phyloP scores from a whole-genome alignment of 2,888 invertebrate species.

The Cyclophora punctaria region DNA sequence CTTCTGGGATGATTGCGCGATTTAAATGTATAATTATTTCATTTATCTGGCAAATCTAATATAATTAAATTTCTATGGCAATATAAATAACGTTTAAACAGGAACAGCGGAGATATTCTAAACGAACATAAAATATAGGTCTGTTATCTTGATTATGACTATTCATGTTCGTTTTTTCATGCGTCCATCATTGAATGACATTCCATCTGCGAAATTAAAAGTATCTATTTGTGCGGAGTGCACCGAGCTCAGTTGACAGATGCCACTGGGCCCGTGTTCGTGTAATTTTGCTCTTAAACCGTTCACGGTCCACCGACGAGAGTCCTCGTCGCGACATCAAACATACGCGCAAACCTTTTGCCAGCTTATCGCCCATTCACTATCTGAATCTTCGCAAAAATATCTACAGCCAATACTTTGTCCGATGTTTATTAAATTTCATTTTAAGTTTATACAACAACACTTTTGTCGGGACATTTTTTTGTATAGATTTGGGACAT shows the following conservation, averaged over 20 bases:
- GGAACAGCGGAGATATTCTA: not conserved
- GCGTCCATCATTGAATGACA: slow-evolving; percentile 37
- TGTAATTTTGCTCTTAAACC: slow-evolving; percentile 69
- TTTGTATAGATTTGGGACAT: slow-evolving; percentile 71
- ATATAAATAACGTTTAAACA: slow-evolving; percentile 3
- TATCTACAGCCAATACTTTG: slow-evolving; percentile 61
- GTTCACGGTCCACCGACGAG: slow-evolving; percentile 68
- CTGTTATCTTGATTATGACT: slow-evolving; percentile 14
- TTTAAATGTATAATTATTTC: slow-evolving; percentile 57
- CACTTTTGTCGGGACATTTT: slow-evolving; percentile 68
- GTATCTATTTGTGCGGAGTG: slow-evolving; percentile 59
- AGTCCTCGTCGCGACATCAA: slow-evolving; percentile 71
- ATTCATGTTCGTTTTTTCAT: slow-evolving; percentile 27
- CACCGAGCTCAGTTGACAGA: slow-evolving; percentile 54
- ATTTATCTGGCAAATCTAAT: slow-evolving; percentile 31
- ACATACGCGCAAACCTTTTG: slow-evolving; percentile 71
- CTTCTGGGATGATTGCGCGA: slow-evolving; percentile 69
- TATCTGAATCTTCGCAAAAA: slow-evolving; percentile 60
- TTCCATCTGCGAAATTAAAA: slow-evolving; percentile 72
- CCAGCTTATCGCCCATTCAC: slow-evolving; percentile 72
- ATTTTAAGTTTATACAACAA: slow-evolving; percentile 74
- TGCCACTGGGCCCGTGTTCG: slow-evolving; percentile 52
- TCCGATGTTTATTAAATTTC: slow-evolving; percentile 73
- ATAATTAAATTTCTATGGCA: slow-evolving; percentile 6
- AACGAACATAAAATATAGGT: slow-evolving; percentile 4